Conservation (phyloP, 35 echinoderm and acorn worm species). For the Eucidaris tribuloides region DNA sequence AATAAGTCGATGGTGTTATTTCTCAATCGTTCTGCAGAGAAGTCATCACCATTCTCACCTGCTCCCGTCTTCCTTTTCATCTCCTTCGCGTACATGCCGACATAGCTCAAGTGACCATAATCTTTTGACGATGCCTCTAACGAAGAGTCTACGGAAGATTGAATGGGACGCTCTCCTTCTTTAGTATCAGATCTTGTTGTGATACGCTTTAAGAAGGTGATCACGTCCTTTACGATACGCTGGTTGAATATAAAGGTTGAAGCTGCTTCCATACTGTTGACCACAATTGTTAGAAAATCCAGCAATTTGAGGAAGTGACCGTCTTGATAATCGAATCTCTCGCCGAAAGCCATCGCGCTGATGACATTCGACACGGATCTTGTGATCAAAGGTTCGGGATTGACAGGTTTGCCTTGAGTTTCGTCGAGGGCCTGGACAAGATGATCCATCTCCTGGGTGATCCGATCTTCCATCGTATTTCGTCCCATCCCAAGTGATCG, state of each 20-base stretch:
- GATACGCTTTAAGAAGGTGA: background rate
- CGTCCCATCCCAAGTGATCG: conserved; percentile 83
- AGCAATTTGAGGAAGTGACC: background rate
- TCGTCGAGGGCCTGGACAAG: conserved; percentile 9
- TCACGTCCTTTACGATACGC: background rate
- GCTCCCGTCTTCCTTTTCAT: too few species aligned
- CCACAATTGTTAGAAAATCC: background rate
- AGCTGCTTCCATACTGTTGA: background rate
- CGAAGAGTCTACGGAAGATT: too few species aligned
- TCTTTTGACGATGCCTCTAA: background rate
- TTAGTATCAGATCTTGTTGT: background rate
- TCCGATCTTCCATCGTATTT: conserved; percentile 55
- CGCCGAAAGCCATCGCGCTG: conserved; percentile 30
- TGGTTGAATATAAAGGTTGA: background rate
- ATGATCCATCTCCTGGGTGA: conserved; percentile 45
- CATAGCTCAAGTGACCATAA: background rate
- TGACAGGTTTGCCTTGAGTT: background rate
- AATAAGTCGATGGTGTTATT: background rate
- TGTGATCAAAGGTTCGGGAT: conserved; percentile 9
- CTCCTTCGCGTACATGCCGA: background rate
- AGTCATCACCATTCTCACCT: too few species aligned
- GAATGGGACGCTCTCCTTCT: background rate
- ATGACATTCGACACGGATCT: conserved; percentile 52
- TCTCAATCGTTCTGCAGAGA: background rate
- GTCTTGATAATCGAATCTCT: conserved; percentile 59